These are phyloP conservation scores for Morpho helenor DNA, from an alignment of 2,888 invertebrate species.

Conservation along the genomic window DNA sequence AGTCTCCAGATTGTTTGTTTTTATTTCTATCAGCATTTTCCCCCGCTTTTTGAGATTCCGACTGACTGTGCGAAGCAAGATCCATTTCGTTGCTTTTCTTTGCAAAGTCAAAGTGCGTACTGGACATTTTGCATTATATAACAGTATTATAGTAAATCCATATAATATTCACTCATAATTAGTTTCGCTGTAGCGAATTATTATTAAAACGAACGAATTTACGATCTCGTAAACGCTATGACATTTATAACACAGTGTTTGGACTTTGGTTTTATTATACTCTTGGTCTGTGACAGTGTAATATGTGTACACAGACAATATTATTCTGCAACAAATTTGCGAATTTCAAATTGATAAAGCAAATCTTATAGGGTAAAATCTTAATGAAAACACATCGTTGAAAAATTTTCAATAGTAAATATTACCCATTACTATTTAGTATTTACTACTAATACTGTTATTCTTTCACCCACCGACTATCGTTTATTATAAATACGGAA, in stretches of 20 bases:
- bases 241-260: neutral
- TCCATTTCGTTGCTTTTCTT: constrained; percentile 49
- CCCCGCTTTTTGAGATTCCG: constrained; percentile 61
- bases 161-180: constrained; percentile 11
- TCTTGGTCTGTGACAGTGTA: too few relatives aligned
- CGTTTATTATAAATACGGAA: too few relatives aligned
- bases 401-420: neutral
- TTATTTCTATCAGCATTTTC: constrained; percentile 56
- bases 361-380: too few relatives aligned
- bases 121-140: constrained; percentile 36
- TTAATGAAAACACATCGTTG: neutral
- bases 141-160: constrained; percentile 10
- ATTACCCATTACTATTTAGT: too few relatives aligned
- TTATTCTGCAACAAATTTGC: too few relatives aligned
- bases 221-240: constrained; percentile 6
- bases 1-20: constrained; percentile 52
- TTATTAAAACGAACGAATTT: neutral
- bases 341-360: too few relatives aligned
- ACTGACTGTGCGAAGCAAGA: constrained; percentile 37
- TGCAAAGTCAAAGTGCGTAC: constrained; percentile 33
- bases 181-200: constrained; percentile 2
- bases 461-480: too few relatives aligned
- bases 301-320: too few relatives aligned
- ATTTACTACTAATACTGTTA: neutral
- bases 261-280: neutral